Base-by-base conservation (phyloP, 1,140 invertebrate species). In the Drosophila micromelanica region DNA sequence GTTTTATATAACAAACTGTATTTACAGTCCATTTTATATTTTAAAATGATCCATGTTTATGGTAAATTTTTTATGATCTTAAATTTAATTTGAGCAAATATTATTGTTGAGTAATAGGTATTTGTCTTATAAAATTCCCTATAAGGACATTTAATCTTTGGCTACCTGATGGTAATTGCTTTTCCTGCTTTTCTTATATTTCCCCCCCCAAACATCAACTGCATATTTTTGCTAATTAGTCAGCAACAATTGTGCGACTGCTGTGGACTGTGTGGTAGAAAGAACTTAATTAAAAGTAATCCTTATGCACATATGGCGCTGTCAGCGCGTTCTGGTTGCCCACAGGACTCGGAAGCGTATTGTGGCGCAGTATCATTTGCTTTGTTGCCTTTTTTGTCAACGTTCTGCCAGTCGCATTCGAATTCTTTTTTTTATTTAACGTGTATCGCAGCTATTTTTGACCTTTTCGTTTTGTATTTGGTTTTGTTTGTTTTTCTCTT, bases 371-470 rank as follows among this genome's bases (percentile, higher is more conserved):
- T 73, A 61, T 81, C 64, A 67, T 76, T 71, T 48, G 64, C 51
- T 67, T 52, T 17, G 73, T 78, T 61, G 59, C 49, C 30, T 49
- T 51, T 45, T 51, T 70, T 72, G 60, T 65, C 74, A 63, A 68
- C 61, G 27, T 60, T 71, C 62, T 62, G 77, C 48, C 61, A 63
- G 72, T 65, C 56, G 70, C 64, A 70, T 80, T 69, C 51, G 69
- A 68, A 68, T 63, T 71, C 0, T 62, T 42, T 23, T 46, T 62
- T 43, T 87, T 68, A 38, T 87, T 85, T 74, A 63, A 86, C 59
- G 74, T 89, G 72, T 90, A 90, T 90, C 87, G 87, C 87, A 90
- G 87, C 87, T 90, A 90, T 91, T 90, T 90, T 90, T 90, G 87
- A 90, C 89, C 87, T 90, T 87, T 80, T 67, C 68, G 68, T 72